phyloP scores from a whole-genome alignment of 2,888 invertebrate genomes.

The Macrophya annulata region DNA sequence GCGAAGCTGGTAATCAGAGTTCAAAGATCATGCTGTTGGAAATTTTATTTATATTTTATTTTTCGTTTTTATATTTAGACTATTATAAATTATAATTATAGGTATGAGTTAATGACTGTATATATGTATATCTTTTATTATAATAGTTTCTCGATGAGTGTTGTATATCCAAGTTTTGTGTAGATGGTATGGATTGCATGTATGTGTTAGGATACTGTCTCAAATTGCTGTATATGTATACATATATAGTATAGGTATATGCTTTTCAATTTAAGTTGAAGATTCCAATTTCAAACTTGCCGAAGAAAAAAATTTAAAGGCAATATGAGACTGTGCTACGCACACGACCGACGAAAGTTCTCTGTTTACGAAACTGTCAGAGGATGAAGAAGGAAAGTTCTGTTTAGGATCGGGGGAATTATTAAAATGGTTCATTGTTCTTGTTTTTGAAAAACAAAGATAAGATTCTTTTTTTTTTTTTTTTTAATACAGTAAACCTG shows the following conservation, averaged over 20 bases:
- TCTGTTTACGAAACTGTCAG: neutral
- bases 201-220: neutral
- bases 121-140: neutral
- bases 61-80: neutral
- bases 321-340: neutral
- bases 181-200: too few relatives aligned
- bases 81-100: neutral
- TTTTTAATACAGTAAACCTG: neutral
- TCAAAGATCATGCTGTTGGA: neutral
- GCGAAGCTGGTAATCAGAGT: neutral
- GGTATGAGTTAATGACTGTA: neutral
- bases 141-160: neutral
- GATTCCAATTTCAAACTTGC: slow-evolving; percentile 13
- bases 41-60: neutral
- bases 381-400: slow-evolving; percentile 3
- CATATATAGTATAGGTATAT: neutral
- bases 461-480: too few relatives aligned
- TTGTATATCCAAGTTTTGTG: neutral
- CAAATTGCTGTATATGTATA: neutral
- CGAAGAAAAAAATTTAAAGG: neutral
- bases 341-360: neutral
- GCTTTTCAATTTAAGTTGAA: slow-evolving; percentile 32
- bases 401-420: neutral
- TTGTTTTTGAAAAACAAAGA: neutral
- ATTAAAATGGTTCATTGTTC: neutral